Conservation (phyloP, 1,140 invertebrate genomes). For the Drosophila quadrilineata region DNA sequence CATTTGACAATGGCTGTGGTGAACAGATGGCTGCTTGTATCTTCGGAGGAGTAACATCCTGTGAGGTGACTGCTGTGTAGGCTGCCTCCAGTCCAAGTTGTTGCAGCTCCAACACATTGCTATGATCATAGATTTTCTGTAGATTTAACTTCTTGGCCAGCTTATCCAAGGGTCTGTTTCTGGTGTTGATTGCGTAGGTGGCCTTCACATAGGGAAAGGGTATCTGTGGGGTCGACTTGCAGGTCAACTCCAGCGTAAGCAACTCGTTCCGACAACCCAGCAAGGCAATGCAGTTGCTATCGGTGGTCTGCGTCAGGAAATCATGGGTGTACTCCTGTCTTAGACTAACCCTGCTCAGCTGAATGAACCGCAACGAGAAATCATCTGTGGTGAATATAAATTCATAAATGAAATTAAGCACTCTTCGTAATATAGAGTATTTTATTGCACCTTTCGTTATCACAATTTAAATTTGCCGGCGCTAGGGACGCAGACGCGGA, state of each 20-base stretch:
- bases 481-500: conserved; percentile 36
- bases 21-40: conserved; percentile 26
- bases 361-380: conserved; percentile 11
- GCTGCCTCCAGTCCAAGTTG: conserved; percentile 38
- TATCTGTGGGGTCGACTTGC: conserved; percentile 5
- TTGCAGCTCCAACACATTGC: conserved; percentile 53
- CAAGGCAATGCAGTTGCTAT: conserved; percentile 34
- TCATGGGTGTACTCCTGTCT: conserved; percentile 45
- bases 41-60: conserved; percentile 22
- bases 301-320: conserved; percentile 27
- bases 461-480: conserved; percentile 10
- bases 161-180: conserved; percentile 29
- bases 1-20: conserved; percentile 15
- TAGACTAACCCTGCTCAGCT: conserved; percentile 20
- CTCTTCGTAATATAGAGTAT: background rate
- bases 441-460: background rate
- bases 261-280: conserved; percentile 40
- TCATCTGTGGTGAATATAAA: conserved; percentile 6
- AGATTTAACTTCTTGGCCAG: conserved; percentile 38
- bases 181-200: background rate
- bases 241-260: conserved; percentile 46
- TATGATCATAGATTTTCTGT: conserved; percentile 28
- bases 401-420: background rate
- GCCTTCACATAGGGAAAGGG: conserved; percentile 41
- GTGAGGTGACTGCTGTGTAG: conserved; percentile 37